These are phyloP conservation scores for Clitarchus hookeri DNA, from an alignment of 2,888 invertebrate species.

Conservation along the genomic window DNA sequence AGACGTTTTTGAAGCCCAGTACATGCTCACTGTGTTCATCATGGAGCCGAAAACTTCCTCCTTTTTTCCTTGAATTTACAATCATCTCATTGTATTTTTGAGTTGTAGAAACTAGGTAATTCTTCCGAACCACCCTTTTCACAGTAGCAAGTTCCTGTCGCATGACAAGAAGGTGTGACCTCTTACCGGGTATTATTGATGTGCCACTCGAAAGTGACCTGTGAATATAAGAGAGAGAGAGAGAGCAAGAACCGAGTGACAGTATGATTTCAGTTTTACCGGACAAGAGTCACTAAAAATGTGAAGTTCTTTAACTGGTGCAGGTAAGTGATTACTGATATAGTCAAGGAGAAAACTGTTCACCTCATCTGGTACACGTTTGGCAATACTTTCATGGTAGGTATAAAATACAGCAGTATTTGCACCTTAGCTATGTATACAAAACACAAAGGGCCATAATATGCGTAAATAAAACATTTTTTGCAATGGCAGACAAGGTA, in stretches of 20 bases:
- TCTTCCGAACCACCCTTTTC: not conserved
- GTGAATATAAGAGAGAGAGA: not conserved
- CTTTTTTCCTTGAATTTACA: not conserved
- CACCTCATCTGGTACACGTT: not conserved
- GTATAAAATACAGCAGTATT: not conserved
- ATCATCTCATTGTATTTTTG: not conserved
- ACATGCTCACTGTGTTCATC: not conserved
- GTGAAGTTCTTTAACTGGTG: not conserved
- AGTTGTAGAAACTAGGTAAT: not conserved
- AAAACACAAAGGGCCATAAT: not conserved
- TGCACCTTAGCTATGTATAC: not conserved
- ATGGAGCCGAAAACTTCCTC: not conserved
- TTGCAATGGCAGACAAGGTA: not conserved
- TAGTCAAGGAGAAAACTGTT: not conserved
- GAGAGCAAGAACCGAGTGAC: not conserved
- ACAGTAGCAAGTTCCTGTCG: not conserved
- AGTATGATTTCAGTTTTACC: not conserved
- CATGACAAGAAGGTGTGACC: not conserved
- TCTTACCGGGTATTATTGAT: not conserved
- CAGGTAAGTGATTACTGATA: not conserved
- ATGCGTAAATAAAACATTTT: not conserved
- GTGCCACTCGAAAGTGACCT: not conserved
- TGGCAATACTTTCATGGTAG: not conserved
- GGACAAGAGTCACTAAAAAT: not conserved
- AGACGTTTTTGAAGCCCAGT: not conserved